phyloP scores from a whole-genome alignment of 2,888 invertebrate species.

The Ischnura elegans region DNA sequence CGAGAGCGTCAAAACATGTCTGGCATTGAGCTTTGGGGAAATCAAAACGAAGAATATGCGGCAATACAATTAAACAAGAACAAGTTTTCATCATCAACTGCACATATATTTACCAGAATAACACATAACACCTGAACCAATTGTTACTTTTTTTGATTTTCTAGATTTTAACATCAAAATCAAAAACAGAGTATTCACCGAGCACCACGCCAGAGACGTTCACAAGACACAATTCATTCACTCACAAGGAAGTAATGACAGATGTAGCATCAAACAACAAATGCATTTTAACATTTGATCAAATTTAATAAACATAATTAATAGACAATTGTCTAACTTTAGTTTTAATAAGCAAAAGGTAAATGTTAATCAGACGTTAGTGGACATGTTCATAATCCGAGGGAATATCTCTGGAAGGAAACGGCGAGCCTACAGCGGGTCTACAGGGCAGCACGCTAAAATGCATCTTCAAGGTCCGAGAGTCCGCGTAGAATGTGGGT shows the following conservation, averaged over 20 bases:
- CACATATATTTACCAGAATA: not conserved
- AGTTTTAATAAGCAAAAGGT: slow-evolving; percentile 16
- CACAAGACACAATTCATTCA: not conserved
- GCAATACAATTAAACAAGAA: too few species aligned
- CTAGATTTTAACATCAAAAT: not conserved
- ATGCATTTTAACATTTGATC: not conserved
- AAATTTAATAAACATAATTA: not conserved
- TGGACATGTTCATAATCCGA: not conserved
- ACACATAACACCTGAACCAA: not conserved
- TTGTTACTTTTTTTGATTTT: not conserved
- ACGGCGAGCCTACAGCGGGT: not conserved
- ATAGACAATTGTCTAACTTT: not conserved
- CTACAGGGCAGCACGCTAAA: slow-evolving; percentile 12
- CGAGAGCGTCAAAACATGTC: too few species aligned
- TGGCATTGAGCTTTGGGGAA: too few species aligned
- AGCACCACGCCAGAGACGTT: not conserved
- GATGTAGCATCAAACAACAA: not conserved
- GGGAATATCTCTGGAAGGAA: slow-evolving; percentile 22
- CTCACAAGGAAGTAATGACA: not conserved
- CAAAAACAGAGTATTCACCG: not conserved
- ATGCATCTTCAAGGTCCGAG: not conserved
- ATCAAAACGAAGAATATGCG: too few species aligned
- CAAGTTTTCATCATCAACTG: not conserved
- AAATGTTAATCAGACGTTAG: not conserved
- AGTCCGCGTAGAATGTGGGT: slow-evolving; percentile 12